Conservation (phyloP, 2,797 vertebrate species). For the Crax fasciolata region DNA sequence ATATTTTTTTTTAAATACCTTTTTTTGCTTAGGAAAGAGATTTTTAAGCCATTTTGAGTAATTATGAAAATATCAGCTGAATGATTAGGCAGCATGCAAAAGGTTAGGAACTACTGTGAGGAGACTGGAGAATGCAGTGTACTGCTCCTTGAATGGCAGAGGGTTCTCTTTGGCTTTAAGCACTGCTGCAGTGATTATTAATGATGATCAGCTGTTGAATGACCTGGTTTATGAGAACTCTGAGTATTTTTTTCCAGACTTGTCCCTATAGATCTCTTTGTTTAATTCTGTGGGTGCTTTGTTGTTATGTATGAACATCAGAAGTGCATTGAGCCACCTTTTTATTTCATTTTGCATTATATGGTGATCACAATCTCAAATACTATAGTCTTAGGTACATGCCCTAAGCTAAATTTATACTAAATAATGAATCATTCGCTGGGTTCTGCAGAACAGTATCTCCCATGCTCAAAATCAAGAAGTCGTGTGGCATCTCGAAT, state of each 20-base stretch:
- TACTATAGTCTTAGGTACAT: neutral
- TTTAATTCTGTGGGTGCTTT: neutral
- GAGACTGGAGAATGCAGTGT: rapidly evolving
- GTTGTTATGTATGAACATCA: neutral
- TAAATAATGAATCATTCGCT: rapidly evolving
- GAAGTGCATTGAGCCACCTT: neutral
- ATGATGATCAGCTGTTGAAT: neutral
- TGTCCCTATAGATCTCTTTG: neutral
- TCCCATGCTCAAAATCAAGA: neutral
- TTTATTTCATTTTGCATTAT: neutral
- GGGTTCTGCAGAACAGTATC: neutral
- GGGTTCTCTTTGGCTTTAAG: neutral
- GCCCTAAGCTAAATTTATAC: neutral
- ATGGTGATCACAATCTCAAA: neutral
- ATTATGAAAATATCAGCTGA: neutral
- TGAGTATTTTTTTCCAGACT: neutral
- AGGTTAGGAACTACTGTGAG: neutral
- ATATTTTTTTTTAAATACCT: too few species aligned
- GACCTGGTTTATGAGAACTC: neutral
- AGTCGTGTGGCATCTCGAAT: neutral
- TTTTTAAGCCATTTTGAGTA: neutral
- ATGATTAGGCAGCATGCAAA: neutral
- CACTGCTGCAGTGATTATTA: neutral
- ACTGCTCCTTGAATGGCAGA: neutral
- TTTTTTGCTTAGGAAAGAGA: neutral